Conservation (phyloP, 1,140 invertebrate genomes). For the Apis dorsata region DNA sequence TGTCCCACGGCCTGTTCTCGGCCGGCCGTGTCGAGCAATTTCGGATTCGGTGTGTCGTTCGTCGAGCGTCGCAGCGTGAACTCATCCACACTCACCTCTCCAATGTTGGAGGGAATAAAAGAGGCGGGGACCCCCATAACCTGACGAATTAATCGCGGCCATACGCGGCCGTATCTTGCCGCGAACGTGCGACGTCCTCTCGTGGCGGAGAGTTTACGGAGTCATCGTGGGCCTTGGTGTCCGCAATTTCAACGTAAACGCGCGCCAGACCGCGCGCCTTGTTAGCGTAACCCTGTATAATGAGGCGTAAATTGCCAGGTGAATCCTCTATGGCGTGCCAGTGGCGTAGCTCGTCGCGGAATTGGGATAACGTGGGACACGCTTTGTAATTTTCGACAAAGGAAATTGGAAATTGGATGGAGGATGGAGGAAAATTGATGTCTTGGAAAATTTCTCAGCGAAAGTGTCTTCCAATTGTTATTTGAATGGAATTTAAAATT, state of each 20-base stretch:
- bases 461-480: no score
- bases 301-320: constrained; percentile 61
- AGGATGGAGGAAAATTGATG: no score
- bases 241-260: constrained; percentile 54
- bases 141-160: constrained; percentile 64
- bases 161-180: constrained; percentile 41
- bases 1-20: constrained; percentile 45
- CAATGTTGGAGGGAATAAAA: background rate
- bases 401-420: background rate
- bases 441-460: no score
- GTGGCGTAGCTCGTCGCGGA: constrained; percentile 9
- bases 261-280: constrained; percentile 38
- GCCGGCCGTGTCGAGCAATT: constrained; percentile 43
- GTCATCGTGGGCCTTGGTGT: constrained; percentile 31
- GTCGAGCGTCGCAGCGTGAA: constrained; percentile 61
- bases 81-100: constrained; percentile 29
- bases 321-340: constrained; percentile 21
- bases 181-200: constrained; percentile 20
- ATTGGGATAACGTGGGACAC: no score
- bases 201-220: constrained; percentile 50
- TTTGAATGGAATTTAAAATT: no score
- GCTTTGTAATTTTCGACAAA: background rate
- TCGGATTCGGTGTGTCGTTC: constrained; percentile 35
- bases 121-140: constrained; percentile 51
- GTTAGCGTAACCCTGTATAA: constrained; percentile 65